phyloP scores from a whole-genome alignment of 2,888 invertebrate genomes.

The Furcula furcula region DNA sequence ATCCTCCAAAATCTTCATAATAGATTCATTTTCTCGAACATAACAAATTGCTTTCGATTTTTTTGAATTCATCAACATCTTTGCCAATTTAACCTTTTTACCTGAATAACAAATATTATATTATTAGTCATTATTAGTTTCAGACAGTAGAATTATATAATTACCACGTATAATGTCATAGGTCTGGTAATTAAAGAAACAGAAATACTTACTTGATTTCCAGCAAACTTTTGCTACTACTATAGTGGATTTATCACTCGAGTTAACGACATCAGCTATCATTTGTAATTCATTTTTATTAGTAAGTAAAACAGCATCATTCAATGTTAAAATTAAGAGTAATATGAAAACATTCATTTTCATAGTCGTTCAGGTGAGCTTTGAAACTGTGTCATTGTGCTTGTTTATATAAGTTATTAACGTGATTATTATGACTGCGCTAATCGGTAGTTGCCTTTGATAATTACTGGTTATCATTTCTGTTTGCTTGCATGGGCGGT shows the following conservation, averaged over 20 bases:
- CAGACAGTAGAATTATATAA: too few relatives aligned
- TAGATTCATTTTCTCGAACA: constrained; percentile 16
- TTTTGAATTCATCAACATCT: constrained; percentile 18
- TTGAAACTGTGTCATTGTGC: not conserved
- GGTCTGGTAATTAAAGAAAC: too few relatives aligned
- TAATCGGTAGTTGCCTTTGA: constrained; percentile 13
- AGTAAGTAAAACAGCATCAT: constrained; percentile 15
- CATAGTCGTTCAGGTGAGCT: not conserved
- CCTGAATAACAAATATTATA: constrained; percentile 14
- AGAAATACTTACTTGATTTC: constrained; percentile 39
- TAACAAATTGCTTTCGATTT: constrained; percentile 31
- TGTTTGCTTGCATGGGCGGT: constrained; percentile 19
- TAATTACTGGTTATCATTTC: constrained; percentile 18
- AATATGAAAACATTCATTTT: constrained; percentile 15
- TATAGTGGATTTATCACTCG: constrained; percentile 44
- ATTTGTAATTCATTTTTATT: constrained; percentile 34
- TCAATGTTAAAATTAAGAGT: constrained; percentile 12
- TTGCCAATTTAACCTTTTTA: constrained; percentile 29
- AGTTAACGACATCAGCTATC: constrained; percentile 44
- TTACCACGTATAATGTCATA: too few relatives aligned
- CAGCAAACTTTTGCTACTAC: constrained; percentile 48
- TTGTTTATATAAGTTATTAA: constrained; percentile 6
- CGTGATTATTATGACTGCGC: constrained; percentile 4
- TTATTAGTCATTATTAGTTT: too few relatives aligned
- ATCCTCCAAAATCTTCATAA: constrained; percentile 17